These are phyloP conservation scores for Herminia tarsipennalis DNA, from an alignment of 2,888 invertebrate species.

Conservation along the genomic window DNA sequence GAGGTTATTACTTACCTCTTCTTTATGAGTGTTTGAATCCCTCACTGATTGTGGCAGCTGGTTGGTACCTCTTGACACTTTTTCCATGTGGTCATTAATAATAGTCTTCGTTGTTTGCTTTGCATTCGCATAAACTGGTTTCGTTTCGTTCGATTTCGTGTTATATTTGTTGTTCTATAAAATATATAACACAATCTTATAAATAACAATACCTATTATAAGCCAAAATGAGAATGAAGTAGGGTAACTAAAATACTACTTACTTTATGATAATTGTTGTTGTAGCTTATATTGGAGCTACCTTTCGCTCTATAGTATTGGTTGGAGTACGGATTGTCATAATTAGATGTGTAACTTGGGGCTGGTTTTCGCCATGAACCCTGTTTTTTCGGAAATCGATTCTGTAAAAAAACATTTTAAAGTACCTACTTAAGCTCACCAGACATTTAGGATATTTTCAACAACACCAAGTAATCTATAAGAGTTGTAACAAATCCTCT, in stretches of 20 bases:
- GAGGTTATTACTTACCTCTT: constrained; percentile 59
- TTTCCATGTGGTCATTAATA: constrained; percentile 52
- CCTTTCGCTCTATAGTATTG: constrained; percentile 71
- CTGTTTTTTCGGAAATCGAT: constrained; percentile 76
- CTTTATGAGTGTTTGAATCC: constrained; percentile 47
- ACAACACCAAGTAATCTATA: not conserved
- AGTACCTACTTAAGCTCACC: too few species aligned
- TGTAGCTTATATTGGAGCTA: constrained; percentile 54
- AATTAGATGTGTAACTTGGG: constrained; percentile 61
- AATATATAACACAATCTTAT: constrained; percentile 19
- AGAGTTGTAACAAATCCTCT: not conserved
- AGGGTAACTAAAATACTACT: too few species aligned
- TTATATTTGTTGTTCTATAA: constrained; percentile 32
- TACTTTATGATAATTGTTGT: constrained; percentile 66
- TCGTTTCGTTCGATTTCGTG: constrained; percentile 55
- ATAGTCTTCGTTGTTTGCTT: constrained; percentile 50
- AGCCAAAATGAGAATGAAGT: not conserved
- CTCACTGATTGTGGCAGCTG: constrained; percentile 41
- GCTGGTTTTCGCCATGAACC: constrained; percentile 77
- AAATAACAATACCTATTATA: constrained; percentile 7
- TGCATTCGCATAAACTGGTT: constrained; percentile 40
- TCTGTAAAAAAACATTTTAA: constrained; percentile 54
- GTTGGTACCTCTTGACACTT: constrained; percentile 47
- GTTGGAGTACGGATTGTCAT: constrained; percentile 72
- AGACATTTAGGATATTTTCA: constrained; percentile 20